These are phyloP conservation scores for Mactra quadrangularis DNA, from an alignment of 1,140 invertebrate genomes.

Conservation along the genomic window DNA sequence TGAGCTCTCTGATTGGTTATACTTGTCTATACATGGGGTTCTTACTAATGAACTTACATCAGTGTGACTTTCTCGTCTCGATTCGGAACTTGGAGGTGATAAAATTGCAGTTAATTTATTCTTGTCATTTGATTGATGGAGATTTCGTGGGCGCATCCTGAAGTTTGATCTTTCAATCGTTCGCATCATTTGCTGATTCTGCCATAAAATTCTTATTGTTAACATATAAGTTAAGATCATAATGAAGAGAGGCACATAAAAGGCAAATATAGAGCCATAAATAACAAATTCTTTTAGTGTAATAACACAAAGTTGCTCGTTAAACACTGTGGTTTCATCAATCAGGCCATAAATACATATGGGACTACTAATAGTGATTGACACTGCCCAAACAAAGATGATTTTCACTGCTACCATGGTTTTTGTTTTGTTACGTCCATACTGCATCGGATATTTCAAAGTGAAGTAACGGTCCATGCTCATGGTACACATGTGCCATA, in stretches of 20 bases:
- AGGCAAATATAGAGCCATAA: conserved; percentile 96
- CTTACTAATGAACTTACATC: conserved; percentile 54
- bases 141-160: conserved; percentile 45
- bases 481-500: conserved; percentile 99
- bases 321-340: conserved; percentile 83
- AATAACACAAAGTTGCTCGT: conserved; percentile 88
- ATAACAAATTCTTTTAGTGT: conserved; percentile 89
- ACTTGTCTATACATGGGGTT: conserved; percentile 40
- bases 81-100: conserved; percentile 66
- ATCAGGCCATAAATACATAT: conserved; percentile 92
- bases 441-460: conserved; percentile 84
- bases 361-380: conserved; percentile 94
- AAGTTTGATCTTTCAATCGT: conserved; percentile 74
- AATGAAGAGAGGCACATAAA: conserved; percentile 97
- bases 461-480: conserved; percentile 90
- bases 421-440: conserved; percentile 94
- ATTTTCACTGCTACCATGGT: conserved; percentile 94
- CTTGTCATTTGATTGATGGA: conserved; percentile 29
- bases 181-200: conserved; percentile 77
- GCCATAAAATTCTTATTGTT: conserved; percentile 88
- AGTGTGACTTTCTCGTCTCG: conserved; percentile 65
- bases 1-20: neutral
- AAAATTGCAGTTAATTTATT: conserved; percentile 53
- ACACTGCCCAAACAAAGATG: conserved; percentile 94
- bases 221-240: conserved; percentile 97